Base-by-base conservation (phyloP, 2,797 vertebrate genomes). In the Taeniopygia guttata region DNA sequence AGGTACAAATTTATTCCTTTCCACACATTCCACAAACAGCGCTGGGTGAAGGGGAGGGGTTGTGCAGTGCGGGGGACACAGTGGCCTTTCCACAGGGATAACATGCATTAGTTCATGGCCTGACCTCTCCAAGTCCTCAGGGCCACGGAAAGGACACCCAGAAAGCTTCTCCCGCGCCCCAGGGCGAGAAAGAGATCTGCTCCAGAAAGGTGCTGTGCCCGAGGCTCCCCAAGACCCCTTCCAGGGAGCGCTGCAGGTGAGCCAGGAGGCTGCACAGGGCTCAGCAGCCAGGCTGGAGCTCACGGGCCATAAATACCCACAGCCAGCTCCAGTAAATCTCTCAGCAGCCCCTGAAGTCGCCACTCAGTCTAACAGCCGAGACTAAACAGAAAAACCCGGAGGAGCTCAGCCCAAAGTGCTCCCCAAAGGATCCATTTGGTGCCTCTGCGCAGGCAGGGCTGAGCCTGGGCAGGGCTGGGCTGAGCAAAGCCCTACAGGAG, bases 301-400 rank as follows among this genome's bases (percentile, higher is more conserved):
- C 49, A 1, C 1, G 1, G 48, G n/a, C 62, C 16, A 27, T 25
- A 76, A 92, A 92, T 13, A 55, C 74, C 81, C 73, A 4, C 6
- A 11, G 80, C 54, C 81, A 42, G 9, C 92, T 38, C 91, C 81
- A 82, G 84, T 87, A 95, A 95, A 93, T 85, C 94, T 34, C 77
- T 96, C 94, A 91, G 14, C 91, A 85, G 51, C 48, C 78, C 84
- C 43, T 2, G 29, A 19, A 76, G 84, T 45, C 1, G 0, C 73
- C 92, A 11, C 88, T 26, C 30, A 58, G 92, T 84, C 96, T 75
- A 6, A 45, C 8, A 87, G 95, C 70, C 26, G 56, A 93, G 86
- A 94, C 89, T 88, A 82, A 93, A 87, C 86, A 94, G 64, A 86
- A 38, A 49, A 52, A 3, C 55, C 13, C 1, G 0, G 72, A 46